These are phyloP conservation scores for Aspiorhynchus laticeps DNA, from an alignment of 2,113 vertebrate species.

Conservation along the genomic window DNA sequence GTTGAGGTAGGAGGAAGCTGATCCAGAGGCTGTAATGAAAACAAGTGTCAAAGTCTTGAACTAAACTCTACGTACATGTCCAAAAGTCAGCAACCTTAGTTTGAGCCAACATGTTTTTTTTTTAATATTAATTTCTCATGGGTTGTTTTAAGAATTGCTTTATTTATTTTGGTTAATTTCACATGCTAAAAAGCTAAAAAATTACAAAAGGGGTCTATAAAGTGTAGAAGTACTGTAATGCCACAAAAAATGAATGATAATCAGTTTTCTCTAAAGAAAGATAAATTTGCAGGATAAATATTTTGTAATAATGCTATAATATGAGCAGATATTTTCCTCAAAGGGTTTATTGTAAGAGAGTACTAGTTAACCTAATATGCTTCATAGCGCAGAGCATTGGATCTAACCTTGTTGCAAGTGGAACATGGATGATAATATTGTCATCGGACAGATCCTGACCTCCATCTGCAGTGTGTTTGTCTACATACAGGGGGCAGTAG, in stretches of 20 bases:
- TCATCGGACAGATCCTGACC: slow-evolving; percentile 58
- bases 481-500: slow-evolving; percentile 75
- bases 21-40: neutral
- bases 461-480: slow-evolving; percentile 34
- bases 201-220: neutral
- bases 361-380: slow-evolving; percentile 72
- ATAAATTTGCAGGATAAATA: neutral
- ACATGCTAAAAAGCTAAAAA: neutral
- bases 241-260: neutral
- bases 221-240: neutral
- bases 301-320: neutral
- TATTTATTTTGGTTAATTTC: neutral
- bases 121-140: neutral
- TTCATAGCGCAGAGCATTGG: slow-evolving; percentile 70
- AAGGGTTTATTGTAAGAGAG: slow-evolving; percentile 38
- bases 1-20: slow-evolving; percentile 1
- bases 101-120: neutral
- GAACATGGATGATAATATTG: slow-evolving; percentile 68
- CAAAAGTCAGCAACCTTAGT: neutral
- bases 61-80: neutral
- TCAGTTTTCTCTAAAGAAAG: neutral
- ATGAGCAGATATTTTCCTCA: neutral
- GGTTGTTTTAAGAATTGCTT: neutral
- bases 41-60: slow-evolving; percentile 24
- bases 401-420: slow-evolving; percentile 66